Percentiles rank a stretch among this genome's conserved stretches.
Evolutionary conservation across 2,888 invertebrate species (phyloP).

Genomic region (Drosophila kanekoi): DNA sequence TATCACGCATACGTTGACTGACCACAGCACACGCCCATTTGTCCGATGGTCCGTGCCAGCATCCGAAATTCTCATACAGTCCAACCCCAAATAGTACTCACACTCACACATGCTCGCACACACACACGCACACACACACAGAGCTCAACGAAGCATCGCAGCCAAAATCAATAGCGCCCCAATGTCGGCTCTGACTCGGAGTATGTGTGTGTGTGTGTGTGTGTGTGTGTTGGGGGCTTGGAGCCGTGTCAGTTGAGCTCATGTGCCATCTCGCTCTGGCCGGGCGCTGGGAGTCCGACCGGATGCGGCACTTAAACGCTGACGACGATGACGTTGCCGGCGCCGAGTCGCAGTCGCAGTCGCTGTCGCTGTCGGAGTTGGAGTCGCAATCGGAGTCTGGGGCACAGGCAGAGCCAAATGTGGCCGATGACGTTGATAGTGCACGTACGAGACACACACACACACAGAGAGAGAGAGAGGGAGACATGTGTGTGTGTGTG

Average conservation of each 20-base stretch:
- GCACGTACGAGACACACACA: constrained; percentile 57
- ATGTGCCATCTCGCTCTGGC: constrained; percentile 52
- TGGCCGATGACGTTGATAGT: constrained; percentile 75
- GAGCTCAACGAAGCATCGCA: constrained; percentile 26
- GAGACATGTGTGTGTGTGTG: constrained; percentile 13
- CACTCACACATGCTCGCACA: constrained; percentile 11
- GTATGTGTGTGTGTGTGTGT: constrained; percentile 2
- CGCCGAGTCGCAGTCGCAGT: constrained; percentile 21
- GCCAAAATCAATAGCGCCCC: constrained; percentile 74
- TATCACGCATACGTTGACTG: constrained; percentile 47
- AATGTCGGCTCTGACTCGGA: constrained; percentile 46
- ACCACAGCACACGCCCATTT: constrained; percentile 66
- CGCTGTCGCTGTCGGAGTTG: constrained; percentile 10
- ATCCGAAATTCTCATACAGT: constrained; percentile 17
- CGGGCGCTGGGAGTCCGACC: constrained; percentile 37
- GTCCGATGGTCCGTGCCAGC: constrained; percentile 39
- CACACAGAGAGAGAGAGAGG: constrained; percentile 20
- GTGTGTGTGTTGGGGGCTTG: constrained; percentile 3
- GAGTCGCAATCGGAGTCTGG: constrained; percentile 22
- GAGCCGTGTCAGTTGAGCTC: constrained; percentile 8
- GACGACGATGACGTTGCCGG: constrained; percentile 54
- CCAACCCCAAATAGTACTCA: constrained; percentile 40
- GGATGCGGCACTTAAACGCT: constrained; percentile 77
- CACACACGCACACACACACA: constrained; percentile 7
- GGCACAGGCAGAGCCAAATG: constrained; percentile 42